Base-by-base conservation (phyloP, 2,888 invertebrate genomes). In the Sminthurinus aureus region DNA sequence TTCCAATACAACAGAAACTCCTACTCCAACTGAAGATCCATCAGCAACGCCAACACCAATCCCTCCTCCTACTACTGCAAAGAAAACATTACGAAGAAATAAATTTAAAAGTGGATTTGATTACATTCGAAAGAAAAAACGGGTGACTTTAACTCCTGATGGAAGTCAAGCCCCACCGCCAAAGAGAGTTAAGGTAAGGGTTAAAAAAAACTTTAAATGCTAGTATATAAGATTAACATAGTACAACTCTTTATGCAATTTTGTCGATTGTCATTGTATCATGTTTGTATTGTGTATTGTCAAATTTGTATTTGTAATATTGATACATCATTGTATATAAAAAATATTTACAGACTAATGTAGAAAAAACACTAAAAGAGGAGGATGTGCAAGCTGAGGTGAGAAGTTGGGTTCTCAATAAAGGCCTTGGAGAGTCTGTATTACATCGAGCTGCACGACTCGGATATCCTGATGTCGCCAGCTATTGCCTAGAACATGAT, bases 401-500 rank as follows among this genome's bases (percentile, higher is more conserved):
- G 85, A 95, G 96, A 90, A 93, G 95, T 87, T 96, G 97, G 96
- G 96, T 97, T 85, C 93, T 98, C 81, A 98, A 97, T 90, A 98
- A 98, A 90, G 96, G 97, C 79, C 94, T 97, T 64, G 98, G 98
- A 11, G 98, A 98, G 91, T 98, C 97, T 0, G 93, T 96, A 89
- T 92, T 98, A 79, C 98, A 98, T 90, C 93, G 97, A 89, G 97
- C 98, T 75, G 96, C 98, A 0, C 93, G 97, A 89, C 73, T 86
- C 6, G 85, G 88, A 13, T 89, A 88, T 77, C 90, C 96, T 95
- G 97, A 97, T 90, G 96, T 97, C 82, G 95, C 96, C 81, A 95
- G 96, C 24, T 97, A 96, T 90, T 97, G 97, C 90, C 91, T 98
- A 89, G 96, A 97, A 90, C 95, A 95, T 89, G 93, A 96, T 91